phyloP scores from a whole-genome alignment of 2,797 vertebrate genomes.

The Eremophila alpestris region DNA sequence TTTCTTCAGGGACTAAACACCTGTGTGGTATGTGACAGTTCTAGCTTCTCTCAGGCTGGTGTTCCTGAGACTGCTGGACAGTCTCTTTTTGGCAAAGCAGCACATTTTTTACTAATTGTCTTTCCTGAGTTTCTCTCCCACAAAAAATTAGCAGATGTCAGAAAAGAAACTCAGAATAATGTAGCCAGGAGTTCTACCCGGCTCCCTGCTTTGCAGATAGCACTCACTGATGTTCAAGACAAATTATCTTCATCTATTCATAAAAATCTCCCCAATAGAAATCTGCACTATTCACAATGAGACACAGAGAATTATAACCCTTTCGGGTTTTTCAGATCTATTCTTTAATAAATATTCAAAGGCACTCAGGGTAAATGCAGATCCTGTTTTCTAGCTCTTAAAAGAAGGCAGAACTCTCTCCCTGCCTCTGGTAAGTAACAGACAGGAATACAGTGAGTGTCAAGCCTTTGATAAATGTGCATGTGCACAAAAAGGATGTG shows the following conservation, averaged over 20 bases:
- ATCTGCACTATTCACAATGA: not conserved
- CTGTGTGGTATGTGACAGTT: not conserved
- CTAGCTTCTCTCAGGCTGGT: not conserved
- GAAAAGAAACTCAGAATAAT: not conserved
- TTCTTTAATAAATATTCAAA: constrained; percentile 8
- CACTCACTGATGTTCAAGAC: not conserved
- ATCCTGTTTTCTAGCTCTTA: constrained; percentile 8
- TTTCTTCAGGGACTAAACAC: not conserved
- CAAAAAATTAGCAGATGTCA: not conserved
- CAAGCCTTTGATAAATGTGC: not conserved
- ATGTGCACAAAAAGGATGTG: not conserved
- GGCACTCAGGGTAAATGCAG: constrained; percentile 20
- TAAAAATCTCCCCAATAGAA: not conserved
- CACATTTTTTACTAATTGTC: not conserved
- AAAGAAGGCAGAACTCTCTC: not conserved
- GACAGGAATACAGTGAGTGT: not conserved
- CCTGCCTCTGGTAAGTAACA: not conserved
- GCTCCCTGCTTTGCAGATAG: not conserved
- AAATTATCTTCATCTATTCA: not conserved
- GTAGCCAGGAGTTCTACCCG: not conserved
- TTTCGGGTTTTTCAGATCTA: not conserved
- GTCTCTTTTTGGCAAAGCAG: constrained; percentile 6
- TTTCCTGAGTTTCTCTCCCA: not conserved
- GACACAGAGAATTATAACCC: not conserved
- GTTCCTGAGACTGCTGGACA: not conserved